A percentile compares a stretch with the other conserved stretches of the same genome.
These are phyloP conservation scores for Pycnomerus fuliginosus DNA, from an alignment of 2,888 invertebrate species.

Conservation along the genomic window DNA sequence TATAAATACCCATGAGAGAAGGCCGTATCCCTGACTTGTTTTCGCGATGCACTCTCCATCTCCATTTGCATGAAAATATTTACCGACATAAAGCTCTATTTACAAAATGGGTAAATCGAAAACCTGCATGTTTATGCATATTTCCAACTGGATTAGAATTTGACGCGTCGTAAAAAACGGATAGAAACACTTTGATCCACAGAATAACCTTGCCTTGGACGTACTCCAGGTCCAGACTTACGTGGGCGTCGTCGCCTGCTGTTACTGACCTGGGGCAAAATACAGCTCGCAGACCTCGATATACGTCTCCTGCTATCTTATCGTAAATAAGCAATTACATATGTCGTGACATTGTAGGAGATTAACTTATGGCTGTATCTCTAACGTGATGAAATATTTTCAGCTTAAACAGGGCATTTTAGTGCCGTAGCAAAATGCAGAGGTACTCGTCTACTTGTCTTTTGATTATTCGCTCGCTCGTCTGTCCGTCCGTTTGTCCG, in stretches of 20 bases:
- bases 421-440: too few relatives aligned
- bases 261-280: constrained; percentile 32
- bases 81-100: constrained; percentile 19
- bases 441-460: too few relatives aligned
- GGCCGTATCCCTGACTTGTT: constrained; percentile 25
- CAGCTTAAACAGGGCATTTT: too few relatives aligned
- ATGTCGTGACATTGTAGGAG: constrained; percentile 44
- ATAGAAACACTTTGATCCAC: too few relatives aligned
- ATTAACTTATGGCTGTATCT: too few relatives aligned
- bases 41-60: constrained; percentile 15
- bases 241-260: constrained; percentile 23
- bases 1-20: constrained; percentile 26
- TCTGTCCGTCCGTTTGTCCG: too few relatives aligned
- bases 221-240: constrained; percentile 22
- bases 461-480: too few relatives aligned
- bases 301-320: constrained; percentile 38
- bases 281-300: constrained; percentile 26
- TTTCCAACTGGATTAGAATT: too few relatives aligned
- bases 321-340: constrained; percentile 50
- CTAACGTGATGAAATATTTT: too few relatives aligned
- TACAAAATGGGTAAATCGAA: constrained; percentile 22
- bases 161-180: too few relatives aligned
- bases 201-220: too few relatives aligned
- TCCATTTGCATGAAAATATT: constrained; percentile 21
- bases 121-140: constrained; percentile 14